These are phyloP conservation scores for Anisognathus igniventris DNA, from an alignment of 2,797 vertebrate species.

Conservation along the genomic window DNA sequence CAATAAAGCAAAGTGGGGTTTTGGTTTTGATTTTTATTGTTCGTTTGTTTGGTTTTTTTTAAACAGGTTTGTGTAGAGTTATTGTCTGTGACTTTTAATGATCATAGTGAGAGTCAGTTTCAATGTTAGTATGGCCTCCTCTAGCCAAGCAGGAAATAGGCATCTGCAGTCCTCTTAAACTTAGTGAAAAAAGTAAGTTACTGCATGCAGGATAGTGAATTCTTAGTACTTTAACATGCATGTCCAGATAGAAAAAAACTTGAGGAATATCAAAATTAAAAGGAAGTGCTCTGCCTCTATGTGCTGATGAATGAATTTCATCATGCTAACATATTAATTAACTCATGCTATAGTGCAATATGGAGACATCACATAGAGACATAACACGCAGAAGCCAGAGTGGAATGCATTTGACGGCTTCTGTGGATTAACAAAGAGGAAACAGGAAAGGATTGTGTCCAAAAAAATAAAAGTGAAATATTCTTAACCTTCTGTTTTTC, in stretches of 20 bases:
- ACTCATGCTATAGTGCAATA: background rate
- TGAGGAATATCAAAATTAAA: background rate
- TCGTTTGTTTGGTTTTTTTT: background rate
- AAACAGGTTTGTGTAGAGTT: background rate
- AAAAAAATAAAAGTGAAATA: background rate
- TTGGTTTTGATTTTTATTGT: background rate
- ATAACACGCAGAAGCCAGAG: background rate
- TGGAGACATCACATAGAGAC: background rate
- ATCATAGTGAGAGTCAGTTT: background rate
- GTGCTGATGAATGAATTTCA: background rate
- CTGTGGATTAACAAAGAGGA: background rate
- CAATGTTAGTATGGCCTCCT: background rate
- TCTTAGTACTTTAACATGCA: background rate
- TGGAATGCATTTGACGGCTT: background rate
- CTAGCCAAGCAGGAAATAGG: background rate
- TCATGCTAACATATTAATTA: background rate
- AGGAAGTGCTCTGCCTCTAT: background rate
- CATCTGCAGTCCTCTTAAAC: background rate
- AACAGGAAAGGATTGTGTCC: background rate
- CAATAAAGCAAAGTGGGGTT: background rate
- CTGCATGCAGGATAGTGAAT: background rate
- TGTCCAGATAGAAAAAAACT: background rate
- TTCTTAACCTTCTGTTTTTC: background rate
- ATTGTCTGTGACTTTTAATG: background rate
- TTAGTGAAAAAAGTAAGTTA: background rate